These are phyloP conservation scores for Malurus cyaneus DNA, from an alignment of 2,113 vertebrate species.

Conservation along the genomic window DNA sequence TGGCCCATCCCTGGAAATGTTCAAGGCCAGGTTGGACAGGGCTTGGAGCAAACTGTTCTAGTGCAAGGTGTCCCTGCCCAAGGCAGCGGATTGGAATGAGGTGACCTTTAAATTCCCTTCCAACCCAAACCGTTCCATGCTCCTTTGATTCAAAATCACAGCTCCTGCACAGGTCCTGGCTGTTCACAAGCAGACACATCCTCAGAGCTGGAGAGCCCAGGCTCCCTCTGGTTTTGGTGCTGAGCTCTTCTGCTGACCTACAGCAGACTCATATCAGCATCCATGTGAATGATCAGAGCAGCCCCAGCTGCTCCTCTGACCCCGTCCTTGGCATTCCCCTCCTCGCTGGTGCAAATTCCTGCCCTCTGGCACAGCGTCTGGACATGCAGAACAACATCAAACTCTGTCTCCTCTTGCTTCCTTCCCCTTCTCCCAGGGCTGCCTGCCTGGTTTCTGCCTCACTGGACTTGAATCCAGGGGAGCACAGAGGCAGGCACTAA, in stretches of 20 bases:
- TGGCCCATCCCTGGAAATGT: not conserved
- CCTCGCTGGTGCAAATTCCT: not conserved
- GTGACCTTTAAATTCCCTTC: not conserved
- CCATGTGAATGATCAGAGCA: not conserved
- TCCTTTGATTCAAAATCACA: not conserved
- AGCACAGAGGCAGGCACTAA: not conserved
- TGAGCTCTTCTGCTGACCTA: slow-evolving; percentile 9
- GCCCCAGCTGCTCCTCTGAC: slow-evolving; percentile 35
- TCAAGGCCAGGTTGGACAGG: not conserved
- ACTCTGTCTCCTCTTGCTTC: not conserved
- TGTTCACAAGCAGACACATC: not conserved
- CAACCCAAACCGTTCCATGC: not conserved
- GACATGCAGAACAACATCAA: not conserved
- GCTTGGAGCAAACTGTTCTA: not conserved
- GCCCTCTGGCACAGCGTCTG: not conserved
- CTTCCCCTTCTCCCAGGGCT: not conserved
- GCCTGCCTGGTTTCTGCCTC: not conserved
- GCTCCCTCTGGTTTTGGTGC: not conserved
- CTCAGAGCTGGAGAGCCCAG: not conserved
- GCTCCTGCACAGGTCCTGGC: not conserved
- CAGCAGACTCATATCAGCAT: not conserved
- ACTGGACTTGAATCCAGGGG: not conserved
- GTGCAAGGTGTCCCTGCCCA: not conserved
- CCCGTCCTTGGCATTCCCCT: slow-evolving; percentile 13
- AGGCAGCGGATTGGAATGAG: not conserved